Evolutionary conservation across 2,888 invertebrate genomes (phyloP), one percentile per base, ranked within the genome.

Genomic region (Chorisops tibialis): DNA sequence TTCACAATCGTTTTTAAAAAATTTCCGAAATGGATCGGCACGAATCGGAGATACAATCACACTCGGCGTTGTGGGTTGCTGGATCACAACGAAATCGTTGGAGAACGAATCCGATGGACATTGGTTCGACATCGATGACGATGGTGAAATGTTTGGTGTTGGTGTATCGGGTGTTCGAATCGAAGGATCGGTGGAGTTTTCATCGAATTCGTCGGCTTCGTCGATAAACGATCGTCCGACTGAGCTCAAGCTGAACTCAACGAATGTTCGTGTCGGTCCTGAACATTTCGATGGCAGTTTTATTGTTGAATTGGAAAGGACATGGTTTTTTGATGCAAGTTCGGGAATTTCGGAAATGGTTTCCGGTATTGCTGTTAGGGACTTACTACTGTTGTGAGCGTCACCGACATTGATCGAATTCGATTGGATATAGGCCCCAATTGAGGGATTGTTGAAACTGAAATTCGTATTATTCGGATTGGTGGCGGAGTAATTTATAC

Each of bases 121-220:
- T 75, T 21, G 81, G 64, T 65, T 70, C 52, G 67, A 69, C 19
- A 18, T 14, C 35, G 75, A 83, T 3, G 69, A 68, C 14, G 79
- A 74, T 59, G 80, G 79, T 50, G 82, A 81, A 14, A 87, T 80
- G 72, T 87, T 87, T 14, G 87, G 85, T 48, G 85, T 84, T 19
- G 87, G 87, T 3, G 87, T 87, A 69, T 87, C 87, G 7, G 87
- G 87, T 4, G 87, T 87, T 69, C 77, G 78, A 50, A 78, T 68
- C 11, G 76, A 74, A 18, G 67, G 67, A 50, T 68, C 67, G 2
- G 68, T 67, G 7, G 70, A 68, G 49, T 68, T 69, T 4, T 66
- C 68, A 1, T 66, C 68, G 45, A 63, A 63, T 18, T 66, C 67
- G 59, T 70, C 69, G 11, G 71, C 72, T 56, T 78, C 78, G 58